Base-by-base conservation (phyloP, 2,888 invertebrate genomes). In the Drosophila tanythrix region DNA sequence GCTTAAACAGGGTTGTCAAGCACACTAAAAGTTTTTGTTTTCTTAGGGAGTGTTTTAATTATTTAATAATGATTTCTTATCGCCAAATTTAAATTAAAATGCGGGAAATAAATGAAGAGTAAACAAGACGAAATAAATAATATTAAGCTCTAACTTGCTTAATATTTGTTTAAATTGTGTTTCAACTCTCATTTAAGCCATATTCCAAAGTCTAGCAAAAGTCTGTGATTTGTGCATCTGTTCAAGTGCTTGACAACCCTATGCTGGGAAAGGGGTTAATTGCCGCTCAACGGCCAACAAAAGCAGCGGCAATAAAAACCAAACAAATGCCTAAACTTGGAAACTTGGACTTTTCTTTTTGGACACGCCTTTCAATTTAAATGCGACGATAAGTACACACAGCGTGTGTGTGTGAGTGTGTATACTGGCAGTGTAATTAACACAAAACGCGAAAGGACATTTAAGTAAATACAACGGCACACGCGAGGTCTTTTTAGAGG, bases 321-420 rank as follows among this genome's bases (percentile, higher is more conserved):
- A 57, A 77, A 70, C 79, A 77, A 77, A 68, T 50, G 76, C 51
- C 58, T 55, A 40, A 57, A 64, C 65, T 69, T 74, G 71, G 57
- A 38, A 61, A 70, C 70, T 68, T 73, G 62, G 63, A 77, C 74
- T 46, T 25, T 46, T 46, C 15, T 43, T 75, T 62, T 73, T 71
- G 74, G 86, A 85, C 86, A 88, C 88, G 86, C 88, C 88, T 88
- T 86, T 88, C 86, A 88, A 88, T 86, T 88, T 82, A 76, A 82
- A 78, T 80, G 76, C 71, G 35, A 59, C 75, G 81, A 79, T 82
- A 86, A 84, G 74, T 67, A 70, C 38, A 68, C 52, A 58, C 60
- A 53, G 60, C 43, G 48, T 51, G 50, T 57, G 51, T 50, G 48
- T 48, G 40, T 56, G 59, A 59, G 36, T 64, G 51, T 65, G 59